phyloP scores from a whole-genome alignment of 2,113 vertebrate species.

The Brachyistius frenatus region DNA sequence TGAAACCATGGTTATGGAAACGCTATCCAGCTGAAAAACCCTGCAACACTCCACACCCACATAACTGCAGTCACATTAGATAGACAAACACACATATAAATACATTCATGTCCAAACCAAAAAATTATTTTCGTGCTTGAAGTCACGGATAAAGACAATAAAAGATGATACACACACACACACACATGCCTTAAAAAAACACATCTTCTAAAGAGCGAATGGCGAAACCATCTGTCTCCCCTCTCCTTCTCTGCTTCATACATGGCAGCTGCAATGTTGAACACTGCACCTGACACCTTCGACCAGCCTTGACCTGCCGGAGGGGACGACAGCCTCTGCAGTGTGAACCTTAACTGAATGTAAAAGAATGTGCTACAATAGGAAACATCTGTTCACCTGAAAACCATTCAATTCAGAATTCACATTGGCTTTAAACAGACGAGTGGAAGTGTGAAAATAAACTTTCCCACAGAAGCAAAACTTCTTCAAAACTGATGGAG shows the following conservation, averaged over 20 bases:
- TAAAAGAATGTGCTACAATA: background rate
- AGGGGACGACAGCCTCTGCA: background rate
- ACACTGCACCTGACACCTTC: background rate
- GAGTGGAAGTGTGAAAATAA: slow-evolving; percentile 6
- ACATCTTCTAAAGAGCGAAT: too few species aligned
- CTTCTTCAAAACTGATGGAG: slow-evolving; percentile 21
- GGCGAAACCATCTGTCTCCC: background rate
- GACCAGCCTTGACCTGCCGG: background rate
- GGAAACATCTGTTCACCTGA: background rate
- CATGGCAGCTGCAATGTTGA: background rate
- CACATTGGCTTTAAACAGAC: too few species aligned
- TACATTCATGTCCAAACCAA: background rate
- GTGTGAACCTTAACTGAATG: background rate
- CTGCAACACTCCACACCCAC: slow-evolving; percentile 38
- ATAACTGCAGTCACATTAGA: background rate
- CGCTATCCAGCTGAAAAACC: background rate
- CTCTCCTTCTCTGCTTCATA: background rate
- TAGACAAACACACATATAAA: background rate
- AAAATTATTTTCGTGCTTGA: background rate
- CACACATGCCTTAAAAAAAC: slow-evolving; percentile 1
- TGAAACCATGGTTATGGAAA: slow-evolving; percentile 50
- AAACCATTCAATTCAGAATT: too few species aligned
- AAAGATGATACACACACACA: background rate
- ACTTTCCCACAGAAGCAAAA: background rate
- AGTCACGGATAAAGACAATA: background rate